These are phyloP conservation scores for Raja brachyura DNA, from an alignment of 2,113 vertebrate species.

Conservation along the genomic window DNA sequence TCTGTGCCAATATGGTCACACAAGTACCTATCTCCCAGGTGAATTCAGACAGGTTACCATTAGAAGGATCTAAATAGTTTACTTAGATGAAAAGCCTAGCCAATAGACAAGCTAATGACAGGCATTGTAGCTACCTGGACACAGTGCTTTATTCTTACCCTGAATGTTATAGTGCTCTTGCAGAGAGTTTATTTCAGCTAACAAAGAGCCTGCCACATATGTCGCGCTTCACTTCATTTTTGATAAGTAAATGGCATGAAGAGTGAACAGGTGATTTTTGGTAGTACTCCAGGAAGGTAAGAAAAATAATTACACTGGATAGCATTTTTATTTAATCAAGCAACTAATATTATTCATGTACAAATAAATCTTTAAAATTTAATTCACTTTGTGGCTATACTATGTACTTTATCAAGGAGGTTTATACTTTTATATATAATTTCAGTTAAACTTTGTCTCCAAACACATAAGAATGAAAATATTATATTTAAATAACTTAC, in stretches of 20 bases:
- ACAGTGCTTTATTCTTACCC: conserved; percentile 34
- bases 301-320: not conserved
- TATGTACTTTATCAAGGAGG: not conserved
- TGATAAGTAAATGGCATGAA: conserved; percentile 17
- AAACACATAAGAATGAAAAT: too few species aligned
- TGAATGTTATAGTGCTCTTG: conserved; percentile 26
- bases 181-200: conserved; percentile 17
- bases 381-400: not conserved
- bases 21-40: conserved; percentile 26
- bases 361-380: not conserved
- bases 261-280: conserved; percentile 31
- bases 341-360: not conserved
- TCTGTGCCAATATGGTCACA: conserved; percentile 29
- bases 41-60: conserved; percentile 35
- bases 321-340: not conserved
- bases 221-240: conserved; percentile 10
- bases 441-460: too few species aligned
- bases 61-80: conserved; percentile 37
- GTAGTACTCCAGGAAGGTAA: not conserved
- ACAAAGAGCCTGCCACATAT: conserved; percentile 19
- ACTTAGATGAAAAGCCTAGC: conserved; percentile 38
- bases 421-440: too few species aligned
- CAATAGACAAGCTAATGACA: conserved; percentile 39
- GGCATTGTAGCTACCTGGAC: conserved; percentile 29
- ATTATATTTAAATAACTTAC: too few species aligned